phyloP scores from a whole-genome alignment of 2,797 vertebrate species.

The Coccyzus lansbergi region DNA sequence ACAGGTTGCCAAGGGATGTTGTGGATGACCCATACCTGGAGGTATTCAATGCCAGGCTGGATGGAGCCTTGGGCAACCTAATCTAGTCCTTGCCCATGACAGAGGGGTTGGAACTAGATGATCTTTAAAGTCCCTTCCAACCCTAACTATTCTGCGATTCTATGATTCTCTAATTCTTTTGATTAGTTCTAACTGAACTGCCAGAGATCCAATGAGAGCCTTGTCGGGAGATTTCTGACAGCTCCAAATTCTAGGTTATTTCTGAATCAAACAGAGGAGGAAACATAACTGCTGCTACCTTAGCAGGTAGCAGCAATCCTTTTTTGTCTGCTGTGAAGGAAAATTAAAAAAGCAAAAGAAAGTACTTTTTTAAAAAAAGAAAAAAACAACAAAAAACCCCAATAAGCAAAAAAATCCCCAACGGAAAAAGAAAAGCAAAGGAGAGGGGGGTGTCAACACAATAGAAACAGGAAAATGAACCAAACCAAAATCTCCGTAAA shows the following conservation, averaged over 20 bases:
- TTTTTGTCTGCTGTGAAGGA: background rate
- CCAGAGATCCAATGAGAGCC: background rate
- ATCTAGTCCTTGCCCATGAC: no score
- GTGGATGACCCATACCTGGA: no score
- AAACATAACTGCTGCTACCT: conserved; percentile 15
- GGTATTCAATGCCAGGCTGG: no score
- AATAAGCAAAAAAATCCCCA: background rate
- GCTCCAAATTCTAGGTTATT: background rate
- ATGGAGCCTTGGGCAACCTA: no score
- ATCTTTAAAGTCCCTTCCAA: no score
- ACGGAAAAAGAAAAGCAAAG: background rate
- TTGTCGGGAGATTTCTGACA: conserved; percentile 34
- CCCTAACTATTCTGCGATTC: no score
- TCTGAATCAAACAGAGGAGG: background rate
- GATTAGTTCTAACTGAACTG: background rate
- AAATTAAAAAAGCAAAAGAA: background rate
- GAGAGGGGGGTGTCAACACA: background rate
- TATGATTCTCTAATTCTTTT: background rate
- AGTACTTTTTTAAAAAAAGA: background rate
- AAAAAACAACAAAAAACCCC: background rate
- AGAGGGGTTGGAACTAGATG: no score
- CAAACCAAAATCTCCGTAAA: no score
- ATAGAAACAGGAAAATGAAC: background rate
- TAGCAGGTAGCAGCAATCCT: background rate
- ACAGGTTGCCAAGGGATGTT: no score